These are phyloP conservation scores for Lacanobia oleracea DNA, from an alignment of 2,888 invertebrate genomes.

Conservation along the genomic window DNA sequence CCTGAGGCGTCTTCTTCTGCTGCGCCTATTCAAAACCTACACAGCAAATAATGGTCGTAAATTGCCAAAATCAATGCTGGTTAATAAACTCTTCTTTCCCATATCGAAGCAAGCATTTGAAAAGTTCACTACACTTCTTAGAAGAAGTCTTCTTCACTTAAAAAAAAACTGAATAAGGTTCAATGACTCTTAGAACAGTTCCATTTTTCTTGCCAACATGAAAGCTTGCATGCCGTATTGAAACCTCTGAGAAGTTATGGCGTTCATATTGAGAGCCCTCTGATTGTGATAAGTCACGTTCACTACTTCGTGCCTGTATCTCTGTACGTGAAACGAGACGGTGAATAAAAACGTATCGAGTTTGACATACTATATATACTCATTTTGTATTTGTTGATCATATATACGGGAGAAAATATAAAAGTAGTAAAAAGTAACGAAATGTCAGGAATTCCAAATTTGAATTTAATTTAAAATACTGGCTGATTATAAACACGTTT, in stretches of 20 bases:
- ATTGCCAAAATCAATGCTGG: too few relatives aligned
- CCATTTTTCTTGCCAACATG: slow-evolving; percentile 33
- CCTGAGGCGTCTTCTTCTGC: too few relatives aligned
- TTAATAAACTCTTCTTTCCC: too few relatives aligned
- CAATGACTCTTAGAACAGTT: slow-evolving; percentile 42
- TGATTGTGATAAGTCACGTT: slow-evolving; percentile 65
- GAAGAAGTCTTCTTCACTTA: neutral
- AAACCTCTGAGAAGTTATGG: slow-evolving; percentile 42
- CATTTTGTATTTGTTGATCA: neutral
- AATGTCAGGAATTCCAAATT: neutral
- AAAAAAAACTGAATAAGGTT: slow-evolving; percentile 27
- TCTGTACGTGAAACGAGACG: neutral
- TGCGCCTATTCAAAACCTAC: too few relatives aligned
- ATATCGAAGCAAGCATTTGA: neutral
- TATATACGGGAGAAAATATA: too few relatives aligned
- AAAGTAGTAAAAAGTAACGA: neutral
- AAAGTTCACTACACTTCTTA: neutral
- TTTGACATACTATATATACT: neutral
- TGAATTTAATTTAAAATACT: slow-evolving; percentile 5
- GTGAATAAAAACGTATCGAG: neutral
- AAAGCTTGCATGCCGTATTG: slow-evolving; percentile 55
- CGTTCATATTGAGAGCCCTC: slow-evolving; percentile 41
- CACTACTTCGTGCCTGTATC: slow-evolving; percentile 5
- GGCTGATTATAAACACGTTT: neutral
- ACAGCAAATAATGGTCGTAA: too few relatives aligned